Percentiles rank a stretch among this genome's conserved stretches.
Evolutionary conservation across 2,797 vertebrate species (phyloP).

Genomic region (Chaetophractus vellerosus): DNA sequence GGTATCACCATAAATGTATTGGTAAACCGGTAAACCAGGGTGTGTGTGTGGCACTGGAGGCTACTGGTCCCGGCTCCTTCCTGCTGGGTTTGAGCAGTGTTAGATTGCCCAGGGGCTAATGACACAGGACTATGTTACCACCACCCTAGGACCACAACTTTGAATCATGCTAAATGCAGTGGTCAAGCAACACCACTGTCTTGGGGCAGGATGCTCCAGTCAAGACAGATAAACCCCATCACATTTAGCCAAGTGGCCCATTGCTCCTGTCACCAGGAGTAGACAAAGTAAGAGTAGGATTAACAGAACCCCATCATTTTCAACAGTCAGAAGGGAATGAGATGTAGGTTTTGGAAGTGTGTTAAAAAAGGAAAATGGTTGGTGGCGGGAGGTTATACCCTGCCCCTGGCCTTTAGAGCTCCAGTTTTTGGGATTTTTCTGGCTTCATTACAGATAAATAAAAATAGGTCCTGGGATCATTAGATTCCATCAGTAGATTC

Average conservation of each 20-base stretch:
- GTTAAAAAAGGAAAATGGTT: too few relatives aligned
- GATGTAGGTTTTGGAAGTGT: too few relatives aligned
- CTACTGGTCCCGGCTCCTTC: not conserved
- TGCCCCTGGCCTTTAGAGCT: too few relatives aligned
- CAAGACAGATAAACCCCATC: not conserved
- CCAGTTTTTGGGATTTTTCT: rapidly evolving
- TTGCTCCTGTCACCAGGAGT: too few relatives aligned
- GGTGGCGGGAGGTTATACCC: too few relatives aligned
- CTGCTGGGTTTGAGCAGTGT: rapidly evolving
- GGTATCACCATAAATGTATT: not conserved
- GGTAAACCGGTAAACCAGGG: not conserved
- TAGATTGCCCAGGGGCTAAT: not conserved
- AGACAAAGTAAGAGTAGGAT: not conserved
- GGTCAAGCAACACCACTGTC: not conserved
- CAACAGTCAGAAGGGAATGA: too few relatives aligned
- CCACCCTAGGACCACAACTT: not conserved
- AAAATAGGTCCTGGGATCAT: rapidly evolving
- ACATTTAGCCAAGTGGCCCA: rapidly evolving
- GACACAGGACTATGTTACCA: not conserved
- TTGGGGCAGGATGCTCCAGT: not conserved
- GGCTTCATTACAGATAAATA: not conserved
- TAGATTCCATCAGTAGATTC: not conserved
- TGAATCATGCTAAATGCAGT: not conserved
- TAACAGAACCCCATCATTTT: rapidly evolving
- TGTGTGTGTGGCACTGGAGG: rapidly evolving